These are phyloP conservation scores for Himalopsyche phryganea DNA, from an alignment of 1,140 invertebrate species.

Conservation along the genomic window DNA sequence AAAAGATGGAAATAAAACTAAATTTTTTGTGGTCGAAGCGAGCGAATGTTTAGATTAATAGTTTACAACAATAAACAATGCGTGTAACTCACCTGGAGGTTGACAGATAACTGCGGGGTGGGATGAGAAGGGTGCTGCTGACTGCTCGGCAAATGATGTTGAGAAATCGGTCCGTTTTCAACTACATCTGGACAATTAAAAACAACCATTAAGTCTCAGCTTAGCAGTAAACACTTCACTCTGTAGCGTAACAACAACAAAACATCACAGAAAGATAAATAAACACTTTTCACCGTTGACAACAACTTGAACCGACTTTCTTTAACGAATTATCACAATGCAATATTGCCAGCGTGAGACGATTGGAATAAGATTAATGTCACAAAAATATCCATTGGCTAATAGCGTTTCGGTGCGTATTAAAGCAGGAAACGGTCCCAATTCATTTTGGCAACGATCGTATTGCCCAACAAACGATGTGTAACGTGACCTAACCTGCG, in stretches of 20 bases:
- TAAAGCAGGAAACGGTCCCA: slow-evolving; percentile 11
- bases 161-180: slow-evolving; percentile 22
- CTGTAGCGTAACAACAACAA: no score
- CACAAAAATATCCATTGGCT: background rate
- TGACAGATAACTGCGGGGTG: background rate
- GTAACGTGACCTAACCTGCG: slow-evolving; percentile 12
- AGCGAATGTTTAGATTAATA: no score
- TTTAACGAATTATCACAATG: no score
- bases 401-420: background rate
- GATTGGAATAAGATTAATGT: no score
- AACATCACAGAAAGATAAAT: no score
- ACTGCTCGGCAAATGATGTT: no score
- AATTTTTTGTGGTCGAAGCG: no score
- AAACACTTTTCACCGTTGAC: no score
- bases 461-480: slow-evolving; percentile 9
- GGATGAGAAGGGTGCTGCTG: slow-evolving; percentile 10
- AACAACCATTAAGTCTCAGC: background rate
- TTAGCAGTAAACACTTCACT: background rate
- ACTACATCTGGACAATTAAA: slow-evolving; percentile 28
- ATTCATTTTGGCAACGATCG: slow-evolving; percentile 15
- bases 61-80: no score
- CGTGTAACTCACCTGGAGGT: slow-evolving; percentile 11
- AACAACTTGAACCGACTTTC: no score
- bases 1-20: no score
- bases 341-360: no score